These are phyloP conservation scores for Taenaris catops DNA, from an alignment of 2,888 invertebrate species.

Conservation along the genomic window DNA sequence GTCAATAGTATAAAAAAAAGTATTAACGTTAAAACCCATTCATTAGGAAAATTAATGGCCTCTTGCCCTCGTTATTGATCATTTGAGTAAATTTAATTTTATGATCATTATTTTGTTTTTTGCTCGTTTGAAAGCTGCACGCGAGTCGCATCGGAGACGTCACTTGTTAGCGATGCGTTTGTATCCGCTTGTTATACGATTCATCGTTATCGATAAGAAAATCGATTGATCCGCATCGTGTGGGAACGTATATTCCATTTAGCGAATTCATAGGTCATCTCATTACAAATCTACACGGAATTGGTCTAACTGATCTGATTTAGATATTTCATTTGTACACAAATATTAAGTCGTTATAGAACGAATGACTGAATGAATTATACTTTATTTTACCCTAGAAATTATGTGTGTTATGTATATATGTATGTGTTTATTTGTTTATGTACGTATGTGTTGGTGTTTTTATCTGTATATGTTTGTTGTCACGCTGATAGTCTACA, in stretches of 20 bases:
- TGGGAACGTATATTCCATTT: constrained; percentile 12
- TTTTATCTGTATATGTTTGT: no score
- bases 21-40: no score
- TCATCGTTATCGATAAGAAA: constrained; percentile 16
- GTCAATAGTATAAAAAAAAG: no score
- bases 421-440: no score
- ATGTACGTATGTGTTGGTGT: no score
- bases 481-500: no score
- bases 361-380: no score
- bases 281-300: no score
- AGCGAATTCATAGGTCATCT: constrained; percentile 6
- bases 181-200: constrained; percentile 19
- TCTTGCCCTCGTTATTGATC: constrained; percentile 6
- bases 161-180: constrained; percentile 15
- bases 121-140: constrained; percentile 5
- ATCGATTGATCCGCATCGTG: constrained; percentile 17
- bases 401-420: no score
- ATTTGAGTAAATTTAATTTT: constrained; percentile 12
- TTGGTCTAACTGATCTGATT: constrained; percentile 2
- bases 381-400: no score
- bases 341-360: no score
- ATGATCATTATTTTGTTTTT: constrained; percentile 10
- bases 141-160: constrained; percentile 11
- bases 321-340: no score
- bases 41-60: neutral